A percentile compares a stretch with the other conserved stretches of the same genome.
phyloP scores from a whole-genome alignment of 2,888 invertebrate species.

The Cataglyphis albicans region DNA sequence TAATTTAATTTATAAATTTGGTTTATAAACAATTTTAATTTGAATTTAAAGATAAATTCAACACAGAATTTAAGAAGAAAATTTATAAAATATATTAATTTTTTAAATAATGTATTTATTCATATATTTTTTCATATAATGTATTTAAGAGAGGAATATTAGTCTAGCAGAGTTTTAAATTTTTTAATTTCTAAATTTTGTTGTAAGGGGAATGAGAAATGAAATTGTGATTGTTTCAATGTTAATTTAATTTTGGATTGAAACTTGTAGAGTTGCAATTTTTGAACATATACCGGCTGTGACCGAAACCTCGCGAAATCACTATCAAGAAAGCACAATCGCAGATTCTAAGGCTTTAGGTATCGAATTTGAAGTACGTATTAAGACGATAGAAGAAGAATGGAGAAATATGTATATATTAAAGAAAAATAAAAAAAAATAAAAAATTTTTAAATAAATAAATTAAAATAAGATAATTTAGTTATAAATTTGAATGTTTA shows the following conservation, averaged over 20 bases:
- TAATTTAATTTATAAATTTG: too few relatives aligned
- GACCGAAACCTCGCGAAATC: slow-evolving; percentile 82
- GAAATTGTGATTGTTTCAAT: not conserved
- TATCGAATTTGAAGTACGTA: slow-evolving; percentile 90
- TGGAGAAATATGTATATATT: not conserved
- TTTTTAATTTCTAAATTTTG: not conserved
- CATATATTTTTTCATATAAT: too few relatives aligned
- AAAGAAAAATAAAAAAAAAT: not conserved
- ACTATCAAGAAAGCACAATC: slow-evolving; percentile 56
- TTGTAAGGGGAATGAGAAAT: not conserved
- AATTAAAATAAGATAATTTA: not conserved
- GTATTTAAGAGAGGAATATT: not conserved
- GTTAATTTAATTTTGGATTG: not conserved
- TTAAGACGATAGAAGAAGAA: not conserved
- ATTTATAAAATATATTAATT: not conserved
- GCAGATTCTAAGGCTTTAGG: slow-evolving; percentile 85
- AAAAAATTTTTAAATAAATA: not conserved
- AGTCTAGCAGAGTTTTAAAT: not conserved
- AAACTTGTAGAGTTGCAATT: slow-evolving; percentile 88
- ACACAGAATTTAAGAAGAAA: not conserved
- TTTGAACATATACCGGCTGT: slow-evolving; percentile 91
- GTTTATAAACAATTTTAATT: too few relatives aligned
- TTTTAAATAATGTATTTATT: too few relatives aligned
- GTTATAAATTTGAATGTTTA: not conserved
- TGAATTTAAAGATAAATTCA: not conserved